Evolutionary conservation across 2,113 vertebrate genomes (phyloP).

Genomic region (Bos taurus): DNA sequence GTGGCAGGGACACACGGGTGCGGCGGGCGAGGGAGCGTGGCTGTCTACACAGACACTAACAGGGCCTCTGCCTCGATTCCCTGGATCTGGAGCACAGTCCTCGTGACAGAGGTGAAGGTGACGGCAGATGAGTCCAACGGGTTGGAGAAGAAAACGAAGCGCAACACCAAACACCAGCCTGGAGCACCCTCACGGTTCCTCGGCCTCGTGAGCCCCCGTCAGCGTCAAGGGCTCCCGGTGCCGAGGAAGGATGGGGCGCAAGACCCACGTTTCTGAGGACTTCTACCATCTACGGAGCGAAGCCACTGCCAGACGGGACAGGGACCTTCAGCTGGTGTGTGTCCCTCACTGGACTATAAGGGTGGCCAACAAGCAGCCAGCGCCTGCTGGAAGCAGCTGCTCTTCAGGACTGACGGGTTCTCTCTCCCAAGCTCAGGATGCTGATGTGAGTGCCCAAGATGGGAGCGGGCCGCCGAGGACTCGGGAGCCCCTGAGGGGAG

Average conservation of each 20-base stretch:
- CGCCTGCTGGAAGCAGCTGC: accelerated
- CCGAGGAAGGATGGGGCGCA: accelerated
- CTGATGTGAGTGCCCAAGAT: not conserved
- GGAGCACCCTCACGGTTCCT: accelerated
- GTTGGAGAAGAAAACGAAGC: not conserved
- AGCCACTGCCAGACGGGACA: not conserved
- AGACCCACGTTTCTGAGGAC: not conserved
- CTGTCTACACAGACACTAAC: not conserved
- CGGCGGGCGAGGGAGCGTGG: not conserved
- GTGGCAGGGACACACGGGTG: not conserved
- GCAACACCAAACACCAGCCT: not conserved
- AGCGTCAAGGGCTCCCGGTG: not conserved
- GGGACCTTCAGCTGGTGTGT: not conserved
- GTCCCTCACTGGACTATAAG: not conserved
- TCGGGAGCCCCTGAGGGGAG: not conserved
- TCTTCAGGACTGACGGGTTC: not conserved
- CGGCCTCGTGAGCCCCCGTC: not conserved
- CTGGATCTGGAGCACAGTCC: not conserved
- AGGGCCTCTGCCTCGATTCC: not conserved
- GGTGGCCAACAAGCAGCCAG: not conserved
- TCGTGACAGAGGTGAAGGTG: not conserved
- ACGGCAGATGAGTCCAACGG: not conserved
- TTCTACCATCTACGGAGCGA: not conserved
- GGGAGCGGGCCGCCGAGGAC: not conserved
- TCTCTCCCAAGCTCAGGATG: not conserved